Base-by-base conservation (phyloP, 2,113 vertebrate genomes). In the Lipophrys pholis region DNA sequence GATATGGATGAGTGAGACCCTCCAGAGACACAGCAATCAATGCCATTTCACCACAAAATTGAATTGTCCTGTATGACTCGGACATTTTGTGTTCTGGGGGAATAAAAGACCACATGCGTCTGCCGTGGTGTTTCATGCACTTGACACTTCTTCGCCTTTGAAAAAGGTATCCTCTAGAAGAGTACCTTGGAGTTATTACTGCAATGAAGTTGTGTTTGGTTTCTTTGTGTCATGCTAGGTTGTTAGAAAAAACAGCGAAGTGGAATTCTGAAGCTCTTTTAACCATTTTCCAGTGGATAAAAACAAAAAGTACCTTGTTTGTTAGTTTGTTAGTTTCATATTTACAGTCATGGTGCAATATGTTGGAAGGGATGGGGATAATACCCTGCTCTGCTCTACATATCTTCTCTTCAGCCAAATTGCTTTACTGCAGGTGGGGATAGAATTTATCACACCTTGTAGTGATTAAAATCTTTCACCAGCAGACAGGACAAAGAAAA, bases 11-110 rank as follows among this genome's bases (percentile, higher is more conserved):
- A 75, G 10, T 50, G 36, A 53, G 46, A 66, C 12, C 51, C 67
- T 59, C 59, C 40, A 61, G 16, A 68, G 65, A 41, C 35, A 48
- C 38, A 9, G 60, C n/a, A 65, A n/a, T 45, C 46, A 59, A 8
- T 52, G 21, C 12, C 40, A 2, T 71, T 51, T 70, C 8, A 60
- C 17, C 11, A 30, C 41, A 55, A 38, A 60, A 36, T 52, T 43
- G 41, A 58, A 64, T 50, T 16, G 6, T 74, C 40, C 30, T 45
- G 21, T 52, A 56, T 30, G 7, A 50, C 15, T 61, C 8, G 38
- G 39, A 17, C 50, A 70, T 40, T 46, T 55, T 56, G 55, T 50
- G 15, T 14, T 45, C 65, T 65, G 38, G 16, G 10, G 30, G 35
- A 66, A 12, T 71, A 61, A 4, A 43, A 51, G 7, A 35, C 17